Percentiles rank a stretch among this genome's conserved stretches.
Evolutionary conservation across 2,888 invertebrate genomes (phyloP).

Genomic region (Patella ulyssiponensis): DNA sequence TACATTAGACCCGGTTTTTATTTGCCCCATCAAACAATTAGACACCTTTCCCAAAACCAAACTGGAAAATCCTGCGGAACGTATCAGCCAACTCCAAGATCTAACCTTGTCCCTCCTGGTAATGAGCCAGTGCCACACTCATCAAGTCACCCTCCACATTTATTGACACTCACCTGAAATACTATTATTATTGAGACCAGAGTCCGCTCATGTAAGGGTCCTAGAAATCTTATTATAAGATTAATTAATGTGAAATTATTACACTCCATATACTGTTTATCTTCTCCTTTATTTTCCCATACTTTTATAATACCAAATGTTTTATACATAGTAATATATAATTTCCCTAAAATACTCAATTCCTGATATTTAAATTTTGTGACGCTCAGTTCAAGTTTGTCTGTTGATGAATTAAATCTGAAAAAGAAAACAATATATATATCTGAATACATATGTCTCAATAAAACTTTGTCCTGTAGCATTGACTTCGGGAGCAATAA

Average conservation of each 20-base stretch:
- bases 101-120: not conserved
- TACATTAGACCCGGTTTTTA: no score
- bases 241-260: slow-evolving; percentile 95
- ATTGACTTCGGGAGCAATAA: no score
- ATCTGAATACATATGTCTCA: no score
- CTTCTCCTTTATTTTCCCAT: slow-evolving; percentile 75
- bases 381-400: slow-evolving; percentile 86
- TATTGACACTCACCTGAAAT: slow-evolving; percentile 79
- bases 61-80: not conserved
- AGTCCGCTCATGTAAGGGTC: slow-evolving; percentile 88
- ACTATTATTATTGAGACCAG: slow-evolving; percentile 83
- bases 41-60: not conserved
- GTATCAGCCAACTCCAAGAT: not conserved
- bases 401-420: slow-evolving; percentile 76
- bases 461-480: no score
- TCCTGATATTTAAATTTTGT: slow-evolving; percentile 83
- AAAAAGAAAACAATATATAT: slow-evolving; percentile 29
- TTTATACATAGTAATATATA: slow-evolving; percentile 76
- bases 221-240: slow-evolving; percentile 85
- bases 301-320: slow-evolving; percentile 78
- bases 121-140: no score
- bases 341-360: slow-evolving; percentile 78
- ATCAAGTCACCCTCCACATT: not conserved
- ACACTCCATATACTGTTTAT: slow-evolving; percentile 78
- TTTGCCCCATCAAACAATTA: not conserved